phyloP scores from a whole-genome alignment of 2,888 invertebrate species.

The Rhopalosiphum nymphaeae region DNA sequence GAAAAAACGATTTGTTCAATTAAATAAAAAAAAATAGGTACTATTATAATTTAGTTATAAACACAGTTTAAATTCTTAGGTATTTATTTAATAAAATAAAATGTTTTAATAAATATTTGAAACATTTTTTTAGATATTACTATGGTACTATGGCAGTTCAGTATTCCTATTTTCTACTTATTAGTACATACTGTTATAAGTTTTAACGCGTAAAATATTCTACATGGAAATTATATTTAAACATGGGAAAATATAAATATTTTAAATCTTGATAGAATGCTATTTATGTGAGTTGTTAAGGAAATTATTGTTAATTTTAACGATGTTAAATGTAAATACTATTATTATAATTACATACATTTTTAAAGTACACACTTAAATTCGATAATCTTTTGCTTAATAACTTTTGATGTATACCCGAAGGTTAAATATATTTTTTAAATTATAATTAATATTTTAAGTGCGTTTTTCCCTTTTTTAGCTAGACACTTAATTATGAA shows the following conservation, averaged over 20 bases:
- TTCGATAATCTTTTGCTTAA: neutral
- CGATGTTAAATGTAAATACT: neutral
- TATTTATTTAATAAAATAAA: neutral
- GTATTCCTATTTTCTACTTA: neutral
- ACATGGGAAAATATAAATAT: neutral
- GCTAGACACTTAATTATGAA: neutral
- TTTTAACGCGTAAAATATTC: neutral
- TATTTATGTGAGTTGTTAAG: neutral
- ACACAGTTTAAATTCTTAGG: neutral
- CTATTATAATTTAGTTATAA: neutral
- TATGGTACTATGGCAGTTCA: neutral
- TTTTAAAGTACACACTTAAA: neutral
- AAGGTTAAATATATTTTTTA: slow-evolving; percentile 23
- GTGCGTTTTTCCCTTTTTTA: neutral
- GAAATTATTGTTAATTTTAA: neutral
- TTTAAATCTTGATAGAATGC: neutral
- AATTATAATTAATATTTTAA: slow-evolving; percentile 1
- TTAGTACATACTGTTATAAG: neutral
- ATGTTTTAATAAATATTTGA: neutral
- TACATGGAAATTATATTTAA: neutral
- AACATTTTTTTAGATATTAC: neutral
- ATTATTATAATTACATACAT: neutral
- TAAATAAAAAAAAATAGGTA: neutral
- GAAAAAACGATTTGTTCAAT: neutral
- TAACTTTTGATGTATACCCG: neutral